A percentile compares a stretch with the other conserved stretches of the same genome.
These are phyloP conservation scores for Plemyria rubiginata DNA, from an alignment of 2,888 invertebrate species.

Conservation along the genomic window DNA sequence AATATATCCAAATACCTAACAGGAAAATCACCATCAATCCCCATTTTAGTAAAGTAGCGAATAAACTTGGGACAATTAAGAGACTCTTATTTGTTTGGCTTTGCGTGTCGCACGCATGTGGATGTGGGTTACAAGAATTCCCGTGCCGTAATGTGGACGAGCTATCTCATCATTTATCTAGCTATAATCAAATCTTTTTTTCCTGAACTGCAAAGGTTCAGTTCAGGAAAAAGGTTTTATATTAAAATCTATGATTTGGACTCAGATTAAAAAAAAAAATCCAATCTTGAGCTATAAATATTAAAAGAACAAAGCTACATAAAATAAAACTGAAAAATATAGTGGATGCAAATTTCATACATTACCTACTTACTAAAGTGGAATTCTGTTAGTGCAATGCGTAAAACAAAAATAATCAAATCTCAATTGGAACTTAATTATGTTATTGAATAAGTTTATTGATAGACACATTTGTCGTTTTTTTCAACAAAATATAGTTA, in stretches of 20 bases:
- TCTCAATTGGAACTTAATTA: no score
- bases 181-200: background rate
- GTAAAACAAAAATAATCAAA: no score
- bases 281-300: no score
- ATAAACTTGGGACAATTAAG: conserved; percentile 43
- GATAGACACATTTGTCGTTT: background rate
- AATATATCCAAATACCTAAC: conserved; percentile 27
- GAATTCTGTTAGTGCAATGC: no score
- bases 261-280: no score
- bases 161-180: conserved; percentile 35
- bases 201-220: background rate
- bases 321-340: no score
- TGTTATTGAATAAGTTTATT: no score
- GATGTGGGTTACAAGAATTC: conserved; percentile 44
- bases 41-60: conserved; percentile 39
- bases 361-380: no score
- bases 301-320: no score
- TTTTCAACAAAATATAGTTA: background rate
- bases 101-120: conserved; percentile 60
- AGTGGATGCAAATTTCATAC: no score
- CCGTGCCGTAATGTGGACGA: conserved; percentile 32
- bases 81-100: conserved; percentile 42
- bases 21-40: conserved; percentile 35
- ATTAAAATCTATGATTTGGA: background rate
- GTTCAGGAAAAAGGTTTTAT: no score